Evolutionary conservation across 2,888 invertebrate genomes (phyloP).

Genomic region (Frankliniella fusca): DNA sequence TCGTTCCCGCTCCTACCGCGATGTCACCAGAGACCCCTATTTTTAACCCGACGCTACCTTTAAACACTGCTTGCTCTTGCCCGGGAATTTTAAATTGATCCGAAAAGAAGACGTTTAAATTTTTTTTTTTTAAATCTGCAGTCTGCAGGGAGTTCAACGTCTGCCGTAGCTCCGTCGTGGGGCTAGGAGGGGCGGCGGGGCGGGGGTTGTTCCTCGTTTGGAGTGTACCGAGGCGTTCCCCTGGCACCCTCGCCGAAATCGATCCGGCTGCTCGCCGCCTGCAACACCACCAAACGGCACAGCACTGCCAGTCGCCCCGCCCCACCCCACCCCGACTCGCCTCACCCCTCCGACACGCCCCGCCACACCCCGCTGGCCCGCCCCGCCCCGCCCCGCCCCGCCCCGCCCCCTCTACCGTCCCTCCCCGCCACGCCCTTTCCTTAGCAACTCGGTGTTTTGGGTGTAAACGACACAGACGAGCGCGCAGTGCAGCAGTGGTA

Average conservation of each 20-base stretch:
- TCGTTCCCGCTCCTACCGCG: no score
- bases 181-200: not conserved
- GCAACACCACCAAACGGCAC: constrained; percentile 11
- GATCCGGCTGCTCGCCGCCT: constrained; percentile 14
- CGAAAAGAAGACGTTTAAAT: no score
- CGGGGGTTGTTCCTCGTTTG: not conserved
- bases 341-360: not conserved
- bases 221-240: constrained; percentile 21
- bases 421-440: not conserved
- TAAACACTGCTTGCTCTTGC: no score
- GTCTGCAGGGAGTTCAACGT: no score
- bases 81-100: no score
- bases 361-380: not conserved
- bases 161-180: not conserved
- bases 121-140: no score
- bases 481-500: not conserved
- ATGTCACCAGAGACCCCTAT: not conserved
- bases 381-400: not conserved
- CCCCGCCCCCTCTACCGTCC: not conserved
- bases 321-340: not conserved
- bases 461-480: not conserved
- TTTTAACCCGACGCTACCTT: not conserved
- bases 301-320: not conserved
- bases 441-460: not conserved
- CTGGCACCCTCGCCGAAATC: constrained; percentile 22